A percentile compares a stretch with the other conserved stretches of the same genome.
phyloP scores from a whole-genome alignment of 2,113 vertebrate species.

The Tricholaema leucomelas region DNA sequence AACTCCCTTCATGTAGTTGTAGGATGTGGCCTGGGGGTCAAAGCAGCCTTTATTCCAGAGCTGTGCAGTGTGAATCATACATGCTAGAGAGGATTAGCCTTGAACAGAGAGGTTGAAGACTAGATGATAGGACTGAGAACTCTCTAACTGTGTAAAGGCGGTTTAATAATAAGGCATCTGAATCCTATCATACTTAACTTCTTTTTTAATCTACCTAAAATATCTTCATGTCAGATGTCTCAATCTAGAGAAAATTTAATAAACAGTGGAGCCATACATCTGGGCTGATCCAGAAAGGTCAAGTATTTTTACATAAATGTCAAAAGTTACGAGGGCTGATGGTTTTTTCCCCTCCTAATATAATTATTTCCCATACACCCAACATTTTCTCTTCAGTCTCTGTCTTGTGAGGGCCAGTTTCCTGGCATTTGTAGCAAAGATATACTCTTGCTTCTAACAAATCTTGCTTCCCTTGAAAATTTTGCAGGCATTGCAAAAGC shows the following conservation, averaged over 20 bases:
- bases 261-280: neutral
- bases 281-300: neutral
- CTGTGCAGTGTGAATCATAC: neutral
- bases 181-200: neutral
- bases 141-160: neutral
- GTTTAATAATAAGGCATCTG: neutral
- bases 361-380: neutral
- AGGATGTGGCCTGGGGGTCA: neutral
- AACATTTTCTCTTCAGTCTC: neutral
- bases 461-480: slow-evolving; percentile 34
- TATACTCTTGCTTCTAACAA: neutral
- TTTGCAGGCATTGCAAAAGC: slow-evolving; percentile 23
- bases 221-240: neutral
- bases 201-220: neutral
- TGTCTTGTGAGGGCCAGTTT: neutral
- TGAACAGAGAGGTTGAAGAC: neutral
- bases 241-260: neutral
- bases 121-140: neutral
- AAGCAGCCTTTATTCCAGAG: neutral
- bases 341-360: neutral
- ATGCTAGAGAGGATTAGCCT: neutral
- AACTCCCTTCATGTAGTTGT: too few species aligned
- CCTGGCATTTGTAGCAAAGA: slow-evolving; percentile 3
- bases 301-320: neutral
- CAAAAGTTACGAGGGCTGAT: neutral